These are phyloP conservation scores for Cataglyphis albicans DNA, from an alignment of 2,888 invertebrate species.

Conservation along the genomic window DNA sequence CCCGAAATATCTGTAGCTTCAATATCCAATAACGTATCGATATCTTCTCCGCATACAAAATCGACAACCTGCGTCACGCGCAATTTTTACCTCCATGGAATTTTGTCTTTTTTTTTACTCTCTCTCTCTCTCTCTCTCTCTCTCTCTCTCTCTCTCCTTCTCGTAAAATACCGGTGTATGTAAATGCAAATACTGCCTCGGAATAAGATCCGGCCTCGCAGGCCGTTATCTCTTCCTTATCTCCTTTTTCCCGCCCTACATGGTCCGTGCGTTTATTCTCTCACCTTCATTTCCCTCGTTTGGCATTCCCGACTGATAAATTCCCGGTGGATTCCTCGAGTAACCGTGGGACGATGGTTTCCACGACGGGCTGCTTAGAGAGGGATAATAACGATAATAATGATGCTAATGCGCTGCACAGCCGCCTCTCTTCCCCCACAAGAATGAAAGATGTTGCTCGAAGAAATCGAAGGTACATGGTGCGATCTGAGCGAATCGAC, in stretches of 20 bases:
- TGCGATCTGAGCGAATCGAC: constrained; percentile 4
- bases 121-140: too few relatives aligned
- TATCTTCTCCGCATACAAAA: constrained; percentile 30
- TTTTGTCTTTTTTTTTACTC: constrained; percentile 25
- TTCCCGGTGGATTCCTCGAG: constrained; percentile 71
- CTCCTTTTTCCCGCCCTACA: constrained; percentile 59
- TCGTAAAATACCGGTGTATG: constrained; percentile 67
- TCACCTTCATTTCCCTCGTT: constrained; percentile 50
- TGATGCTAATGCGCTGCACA: constrained; percentile 67
- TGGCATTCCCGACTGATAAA: constrained; percentile 74
- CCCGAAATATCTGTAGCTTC: constrained; percentile 9
- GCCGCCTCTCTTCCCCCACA: not conserved
- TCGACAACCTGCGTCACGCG: constrained; percentile 21
- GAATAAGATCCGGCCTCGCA: constrained; percentile 73
- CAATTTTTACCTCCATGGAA: constrained; percentile 35
- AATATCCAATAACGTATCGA: constrained; percentile 35
- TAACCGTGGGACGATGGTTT: constrained; percentile 53
- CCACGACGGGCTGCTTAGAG: constrained; percentile 63
- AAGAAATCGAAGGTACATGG: constrained; percentile 30
- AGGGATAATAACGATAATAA: constrained; percentile 77
- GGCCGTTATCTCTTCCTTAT: constrained; percentile 67
- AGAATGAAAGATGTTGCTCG: not conserved
- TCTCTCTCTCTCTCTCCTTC: not conserved
- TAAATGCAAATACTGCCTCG: constrained; percentile 73
- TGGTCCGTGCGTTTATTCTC: constrained; percentile 35